A percentile compares a stretch with the other conserved stretches of the same genome.
Evolutionary conservation across 2,797 vertebrate species (phyloP).

Genomic region (Eidolon dupreanum): DNA sequence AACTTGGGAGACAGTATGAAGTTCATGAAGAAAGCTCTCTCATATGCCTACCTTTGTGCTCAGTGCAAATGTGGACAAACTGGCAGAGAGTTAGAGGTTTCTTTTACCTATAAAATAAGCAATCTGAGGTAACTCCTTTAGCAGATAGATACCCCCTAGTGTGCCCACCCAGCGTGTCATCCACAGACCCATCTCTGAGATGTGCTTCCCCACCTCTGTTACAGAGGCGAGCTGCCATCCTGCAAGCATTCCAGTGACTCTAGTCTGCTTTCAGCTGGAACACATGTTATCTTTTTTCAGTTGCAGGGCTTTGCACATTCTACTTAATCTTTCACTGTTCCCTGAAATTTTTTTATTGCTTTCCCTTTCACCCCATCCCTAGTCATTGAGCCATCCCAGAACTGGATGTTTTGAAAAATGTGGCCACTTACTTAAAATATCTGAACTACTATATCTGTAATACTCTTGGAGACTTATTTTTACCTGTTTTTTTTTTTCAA

Average conservation of each 20-base stretch:
- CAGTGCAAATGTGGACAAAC: neutral
- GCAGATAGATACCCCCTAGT: neutral
- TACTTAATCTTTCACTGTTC: neutral
- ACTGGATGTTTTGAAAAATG: neutral
- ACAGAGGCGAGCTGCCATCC: neutral
- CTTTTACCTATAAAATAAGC: neutral
- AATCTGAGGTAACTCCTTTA: neutral
- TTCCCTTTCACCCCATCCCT: neutral
- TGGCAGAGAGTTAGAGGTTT: neutral
- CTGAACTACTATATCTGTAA: neutral
- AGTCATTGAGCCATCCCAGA: neutral
- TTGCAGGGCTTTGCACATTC: neutral
- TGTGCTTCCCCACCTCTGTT: neutral
- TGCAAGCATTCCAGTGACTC: neutral
- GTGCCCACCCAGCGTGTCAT: neutral
- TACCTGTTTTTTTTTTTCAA: neutral
- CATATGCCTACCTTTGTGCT: neutral
- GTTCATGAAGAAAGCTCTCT: neutral
- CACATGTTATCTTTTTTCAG: neutral
- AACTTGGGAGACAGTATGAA: neutral
- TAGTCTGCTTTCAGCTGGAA: neutral
- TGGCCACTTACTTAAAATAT: neutral
- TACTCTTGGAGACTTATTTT: neutral
- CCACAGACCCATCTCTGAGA: neutral
- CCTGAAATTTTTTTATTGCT: neutral